Evolutionary conservation across 2,113 vertebrate genomes (phyloP).

Genomic region (Epinephelus cyanopodus): DNA sequence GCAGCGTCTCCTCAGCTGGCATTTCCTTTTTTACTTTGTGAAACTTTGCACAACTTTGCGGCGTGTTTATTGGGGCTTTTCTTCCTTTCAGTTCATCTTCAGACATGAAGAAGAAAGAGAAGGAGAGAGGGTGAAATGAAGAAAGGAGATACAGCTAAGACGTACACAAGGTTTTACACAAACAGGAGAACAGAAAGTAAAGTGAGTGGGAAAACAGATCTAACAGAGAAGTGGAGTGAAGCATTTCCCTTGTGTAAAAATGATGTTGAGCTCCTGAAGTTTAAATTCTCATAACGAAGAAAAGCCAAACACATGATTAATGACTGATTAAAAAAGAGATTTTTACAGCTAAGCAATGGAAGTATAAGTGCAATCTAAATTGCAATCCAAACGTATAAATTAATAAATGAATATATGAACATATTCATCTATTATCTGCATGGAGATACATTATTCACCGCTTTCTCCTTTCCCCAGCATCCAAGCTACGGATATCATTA

Average conservation of each 20-base stretch:
- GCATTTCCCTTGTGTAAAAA: background rate
- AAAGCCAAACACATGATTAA: background rate
- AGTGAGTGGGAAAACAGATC: background rate
- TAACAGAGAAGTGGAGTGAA: background rate
- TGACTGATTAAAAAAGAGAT: background rate
- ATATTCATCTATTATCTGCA: slow-evolving; percentile 78
- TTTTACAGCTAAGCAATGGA: slow-evolving; percentile 8
- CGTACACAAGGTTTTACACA: background rate
- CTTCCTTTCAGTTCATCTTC: slow-evolving; percentile 21
- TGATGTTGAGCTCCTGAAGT: background rate
- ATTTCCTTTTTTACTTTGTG: slow-evolving; percentile 51
- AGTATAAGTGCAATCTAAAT: slow-evolving; percentile 55
- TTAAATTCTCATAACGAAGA: background rate
- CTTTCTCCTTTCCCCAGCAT: slow-evolving; percentile 57
- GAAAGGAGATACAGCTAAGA: background rate
- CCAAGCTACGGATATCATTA: slow-evolving; percentile 75
- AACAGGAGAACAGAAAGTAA: background rate
- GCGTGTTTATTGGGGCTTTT: background rate
- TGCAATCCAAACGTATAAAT: slow-evolving; percentile 75
- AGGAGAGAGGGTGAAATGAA: background rate
- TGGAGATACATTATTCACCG: slow-evolving; percentile 81
- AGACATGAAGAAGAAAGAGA: slow-evolving; percentile 9
- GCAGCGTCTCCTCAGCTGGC: slow-evolving; percentile 45
- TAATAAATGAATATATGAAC: slow-evolving; percentile 83
- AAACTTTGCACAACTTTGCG: slow-evolving; percentile 66